Percentiles rank a stretch among this genome's conserved stretches.
These are phyloP conservation scores for Caerostris extrusa DNA, from an alignment of 1,140 invertebrate genomes.

Conservation along the genomic window DNA sequence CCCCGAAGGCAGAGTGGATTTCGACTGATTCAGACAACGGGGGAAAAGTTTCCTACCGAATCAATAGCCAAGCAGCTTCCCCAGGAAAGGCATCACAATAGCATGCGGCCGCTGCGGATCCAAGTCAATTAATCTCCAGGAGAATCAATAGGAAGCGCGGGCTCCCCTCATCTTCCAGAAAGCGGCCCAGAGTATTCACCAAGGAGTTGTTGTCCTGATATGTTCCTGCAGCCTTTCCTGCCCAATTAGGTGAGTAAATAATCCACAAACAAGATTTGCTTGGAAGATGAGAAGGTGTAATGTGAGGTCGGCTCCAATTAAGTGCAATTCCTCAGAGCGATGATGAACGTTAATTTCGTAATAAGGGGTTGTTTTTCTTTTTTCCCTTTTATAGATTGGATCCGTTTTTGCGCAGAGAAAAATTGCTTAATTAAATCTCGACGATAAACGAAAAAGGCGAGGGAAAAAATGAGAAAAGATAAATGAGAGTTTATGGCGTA, in stretches of 20 bases:
- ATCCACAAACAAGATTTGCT: constrained; percentile 6
- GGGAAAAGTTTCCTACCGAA: constrained; percentile 26
- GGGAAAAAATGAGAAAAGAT: neutral
- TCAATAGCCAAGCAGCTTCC: constrained; percentile 55
- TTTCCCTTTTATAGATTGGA: neutral
- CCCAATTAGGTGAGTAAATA: constrained; percentile 10
- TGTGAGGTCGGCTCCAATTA: constrained; percentile 11
- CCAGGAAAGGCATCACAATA: neutral
- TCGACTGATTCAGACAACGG: constrained; percentile 16
- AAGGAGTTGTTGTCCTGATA: neutral
- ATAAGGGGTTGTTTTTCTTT: neutral
- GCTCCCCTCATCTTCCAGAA: neutral
- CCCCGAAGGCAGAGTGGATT: constrained; percentile 43
- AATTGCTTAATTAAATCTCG: neutral
- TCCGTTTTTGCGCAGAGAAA: neutral
- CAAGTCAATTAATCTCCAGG: constrained; percentile 22
- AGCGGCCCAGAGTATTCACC: neutral
- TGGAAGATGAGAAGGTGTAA: neutral
- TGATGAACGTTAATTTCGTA: neutral
- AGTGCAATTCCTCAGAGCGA: neutral
- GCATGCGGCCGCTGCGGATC: constrained; percentile 17
- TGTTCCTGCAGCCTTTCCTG: neutral
- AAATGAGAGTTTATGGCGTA: neutral
- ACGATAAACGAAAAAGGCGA: neutral
- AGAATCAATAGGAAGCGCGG: neutral